Conservation (phyloP, 2,888 invertebrate species). For the Drosophila phalerata region DNA sequence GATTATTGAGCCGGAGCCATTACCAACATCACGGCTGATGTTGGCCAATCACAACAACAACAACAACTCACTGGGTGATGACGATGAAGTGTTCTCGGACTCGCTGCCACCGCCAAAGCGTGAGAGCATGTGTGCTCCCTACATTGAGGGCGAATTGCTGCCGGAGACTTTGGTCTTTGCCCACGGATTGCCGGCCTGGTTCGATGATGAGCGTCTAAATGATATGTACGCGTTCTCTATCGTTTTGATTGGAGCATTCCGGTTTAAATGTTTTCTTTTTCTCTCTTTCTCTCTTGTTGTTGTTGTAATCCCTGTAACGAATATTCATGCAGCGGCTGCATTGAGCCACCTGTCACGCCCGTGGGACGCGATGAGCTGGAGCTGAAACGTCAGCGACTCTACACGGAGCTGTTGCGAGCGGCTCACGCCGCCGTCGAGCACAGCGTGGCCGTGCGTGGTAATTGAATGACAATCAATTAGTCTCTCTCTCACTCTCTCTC, state of each 20-base stretch:
- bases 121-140: slow-evolving; percentile 86
- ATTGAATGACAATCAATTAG: slow-evolving; percentile 37
- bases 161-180: slow-evolving; percentile 71
- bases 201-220: slow-evolving; percentile 85
- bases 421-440: slow-evolving; percentile 91
- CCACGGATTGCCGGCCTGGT: slow-evolving; percentile 86
- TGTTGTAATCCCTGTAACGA: slow-evolving; percentile 16
- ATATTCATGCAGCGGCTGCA: slow-evolving; percentile 74
- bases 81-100: slow-evolving; percentile 89
- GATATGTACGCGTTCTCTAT: slow-evolving; percentile 79
- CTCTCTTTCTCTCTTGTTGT: slow-evolving; percentile 1
- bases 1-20: slow-evolving; percentile 83
- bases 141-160: slow-evolving; percentile 83
- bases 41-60: slow-evolving; percentile 61
- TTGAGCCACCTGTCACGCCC: slow-evolving; percentile 90
- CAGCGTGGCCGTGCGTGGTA: slow-evolving; percentile 86
- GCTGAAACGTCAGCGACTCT: slow-evolving; percentile 91
- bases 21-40: slow-evolving; percentile 57
- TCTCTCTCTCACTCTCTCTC: slow-evolving; percentile 9
- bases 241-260: slow-evolving; percentile 13
- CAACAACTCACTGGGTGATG: slow-evolving; percentile 82
- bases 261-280: not conserved
- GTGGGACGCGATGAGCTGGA: slow-evolving; percentile 92
- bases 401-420: slow-evolving; percentile 91
- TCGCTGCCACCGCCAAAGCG: slow-evolving; percentile 86